Evolutionary conservation across 64 coral and sea anemone species (phyloP).

Genomic region (Hydrozoanthus tunicans): DNA sequence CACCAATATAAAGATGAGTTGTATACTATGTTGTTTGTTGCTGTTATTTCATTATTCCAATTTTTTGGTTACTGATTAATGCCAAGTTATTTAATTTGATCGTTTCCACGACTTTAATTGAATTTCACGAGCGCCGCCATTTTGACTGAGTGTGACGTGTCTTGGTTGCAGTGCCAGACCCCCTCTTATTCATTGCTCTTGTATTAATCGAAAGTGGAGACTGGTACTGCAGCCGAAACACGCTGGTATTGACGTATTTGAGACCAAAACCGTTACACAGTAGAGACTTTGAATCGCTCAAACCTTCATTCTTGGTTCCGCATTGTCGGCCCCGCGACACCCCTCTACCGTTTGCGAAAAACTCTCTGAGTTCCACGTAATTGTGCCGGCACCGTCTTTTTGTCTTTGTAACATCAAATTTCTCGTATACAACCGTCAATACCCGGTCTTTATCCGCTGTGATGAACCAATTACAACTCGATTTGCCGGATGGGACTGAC

Average conservation of each 20-base stretch:
- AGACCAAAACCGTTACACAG: not conserved
- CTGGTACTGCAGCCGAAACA: not conserved
- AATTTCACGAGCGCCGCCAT: no score
- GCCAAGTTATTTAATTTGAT: no score
- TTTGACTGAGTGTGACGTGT: no score
- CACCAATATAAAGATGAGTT: no score
- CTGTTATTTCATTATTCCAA: no score
- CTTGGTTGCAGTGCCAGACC: no score
- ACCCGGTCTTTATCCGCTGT: not conserved
- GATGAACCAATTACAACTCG: constrained; percentile 34
- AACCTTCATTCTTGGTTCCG: constrained; percentile 29
- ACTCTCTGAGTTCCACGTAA: constrained; percentile 26
- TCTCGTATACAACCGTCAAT: constrained; percentile 5
- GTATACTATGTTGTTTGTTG: no score
- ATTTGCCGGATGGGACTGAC: not conserved
- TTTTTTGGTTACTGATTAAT: no score
- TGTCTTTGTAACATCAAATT: constrained; percentile 24
- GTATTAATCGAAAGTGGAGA: no score
- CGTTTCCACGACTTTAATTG: no score
- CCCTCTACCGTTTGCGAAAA: not conserved
- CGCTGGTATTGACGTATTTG: not conserved
- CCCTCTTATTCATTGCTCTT: no score
- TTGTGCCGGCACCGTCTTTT: not conserved
- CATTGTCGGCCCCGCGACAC: constrained; percentile 31
- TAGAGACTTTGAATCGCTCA: not conserved